Base-by-base conservation (phyloP, 1,140 invertebrate species). In the Diabrotica undecimpunctata region DNA sequence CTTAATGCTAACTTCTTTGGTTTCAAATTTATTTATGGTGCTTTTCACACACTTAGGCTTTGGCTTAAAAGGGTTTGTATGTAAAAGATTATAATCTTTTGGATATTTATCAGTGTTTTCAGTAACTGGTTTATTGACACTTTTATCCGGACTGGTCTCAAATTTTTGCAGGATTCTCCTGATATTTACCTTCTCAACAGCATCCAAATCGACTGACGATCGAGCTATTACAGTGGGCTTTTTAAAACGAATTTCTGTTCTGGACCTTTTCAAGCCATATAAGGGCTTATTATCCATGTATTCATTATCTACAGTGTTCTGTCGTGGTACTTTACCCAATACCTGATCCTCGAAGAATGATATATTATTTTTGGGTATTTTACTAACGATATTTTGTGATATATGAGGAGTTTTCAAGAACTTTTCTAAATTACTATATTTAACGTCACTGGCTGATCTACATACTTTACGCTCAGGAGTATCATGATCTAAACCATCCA, bases 401-500 rank as follows among this genome's bases (percentile, higher is more conserved):
- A 60, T 56, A 60, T 74, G 65, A 0, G 71, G 70, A 10, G 60
- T 65, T 71, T 77, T 78, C 38, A 78, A 69, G 6, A 67, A 57
- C 10, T 54, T 56, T 66, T 79, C 78, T 55, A 79, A 61, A 64
- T 78, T 77, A 65, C 75, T 74, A 59, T 79, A 79, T 66, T 79
- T 79, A 11, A 70, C 73, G 52, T 73, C 73, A 61, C 71, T 76
- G 11, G 70, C 71, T 0, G 76, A 77, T 60, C 74, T 68, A 53
- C 71, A 73, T 0, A 74, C 50, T 62, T 76, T 74, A 12, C 70
- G 69, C n/a, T 73, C 71, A 46, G 67, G 63, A 35, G 72, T 68
- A 61, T 78, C 72, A 66, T 78, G 72, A 50, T 78, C 76, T 41
- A 79, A 68, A 39, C 75, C 75, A 13, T 78, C 74, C 67, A 79